Evolutionary conservation across 1,140 invertebrate genomes (phyloP), one percentile per base, ranked within the genome.

Genomic region (Plodia interpunctella): DNA sequence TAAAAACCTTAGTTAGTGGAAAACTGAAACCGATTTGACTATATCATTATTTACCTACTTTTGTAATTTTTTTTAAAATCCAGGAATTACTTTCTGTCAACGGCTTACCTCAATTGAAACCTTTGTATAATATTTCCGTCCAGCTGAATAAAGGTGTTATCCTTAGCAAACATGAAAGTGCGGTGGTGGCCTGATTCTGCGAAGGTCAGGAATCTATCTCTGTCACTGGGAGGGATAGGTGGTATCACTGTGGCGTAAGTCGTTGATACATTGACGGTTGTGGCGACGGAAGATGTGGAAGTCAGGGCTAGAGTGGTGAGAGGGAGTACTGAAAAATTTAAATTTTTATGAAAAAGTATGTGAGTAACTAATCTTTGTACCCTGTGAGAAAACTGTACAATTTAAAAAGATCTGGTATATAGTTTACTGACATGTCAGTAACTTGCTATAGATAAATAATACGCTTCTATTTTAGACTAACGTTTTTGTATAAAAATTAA

Each of bases 161-260:
- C 95, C 78, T 96, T 94, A 6, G 95, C 95, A 81, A 96, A 96
- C 93, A 96, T 96, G 79, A 97, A 97, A 13, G 94, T 95, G 69
- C 92, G 92, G 62, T 94, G 92, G 70, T 94, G 91, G 1, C 95
- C 95, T 17, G 94, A 95, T 80, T 96, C 95, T 67, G 94, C 94
- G 78, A 96, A 96, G 0, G 95, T 96, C 18, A 96, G 85, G 78
- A 95, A 93, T 70, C 94, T 90, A 13, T 94, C 95, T 68, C 95
- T 88, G 68, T 94, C 91, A 60, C 94, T 92, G 28, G 92, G 92
- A 8, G 94, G 94, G 67, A 95, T 91, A 0, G 94, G 93, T 11
- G 92, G 90, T 63, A 90, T 87, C 6, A 64, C 64, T 13, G 86
- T 88, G 17, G 80, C 78, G 57, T 80, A 85, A 13, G 79, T 84